Conservation (phyloP, 2,113 vertebrate genomes). For the Shinisaurus crocodilurus region DNA sequence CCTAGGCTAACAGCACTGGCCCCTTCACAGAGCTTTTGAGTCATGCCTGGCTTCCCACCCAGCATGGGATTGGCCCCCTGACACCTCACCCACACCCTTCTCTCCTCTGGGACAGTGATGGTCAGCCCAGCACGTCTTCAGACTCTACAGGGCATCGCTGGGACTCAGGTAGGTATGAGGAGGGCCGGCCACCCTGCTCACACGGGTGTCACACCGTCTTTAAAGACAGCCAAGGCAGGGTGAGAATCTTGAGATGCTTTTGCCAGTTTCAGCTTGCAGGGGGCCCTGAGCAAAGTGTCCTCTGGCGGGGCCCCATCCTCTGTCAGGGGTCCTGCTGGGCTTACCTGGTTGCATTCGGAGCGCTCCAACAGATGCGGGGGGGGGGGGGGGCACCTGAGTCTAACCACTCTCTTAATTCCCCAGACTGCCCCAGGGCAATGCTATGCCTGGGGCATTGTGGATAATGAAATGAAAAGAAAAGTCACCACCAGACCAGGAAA, state of each 20-base stretch:
- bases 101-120: neutral
- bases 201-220: neutral
- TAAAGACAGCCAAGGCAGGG: neutral
- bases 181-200: neutral
- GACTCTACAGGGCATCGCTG: no score
- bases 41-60: no score
- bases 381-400: neutral
- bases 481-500: neutral
- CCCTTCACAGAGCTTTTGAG: no score
- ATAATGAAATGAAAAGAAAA: neutral
- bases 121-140: neutral
- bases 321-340: neutral
- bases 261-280: neutral
- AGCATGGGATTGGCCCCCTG: neutral
- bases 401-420: neutral
- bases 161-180: neutral
- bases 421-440: neutral
- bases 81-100: no score
- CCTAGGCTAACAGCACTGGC: neutral
- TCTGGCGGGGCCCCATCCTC: no score
- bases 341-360: neutral
- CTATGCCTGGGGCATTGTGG: neutral
- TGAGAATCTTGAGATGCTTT: neutral
- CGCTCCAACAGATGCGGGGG: neutral
- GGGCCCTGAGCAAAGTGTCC: no score